Evolutionary conservation across 2,113 vertebrate species (phyloP), one percentile per base, ranked within the genome.

Genomic region (Chaetura pelagica): DNA sequence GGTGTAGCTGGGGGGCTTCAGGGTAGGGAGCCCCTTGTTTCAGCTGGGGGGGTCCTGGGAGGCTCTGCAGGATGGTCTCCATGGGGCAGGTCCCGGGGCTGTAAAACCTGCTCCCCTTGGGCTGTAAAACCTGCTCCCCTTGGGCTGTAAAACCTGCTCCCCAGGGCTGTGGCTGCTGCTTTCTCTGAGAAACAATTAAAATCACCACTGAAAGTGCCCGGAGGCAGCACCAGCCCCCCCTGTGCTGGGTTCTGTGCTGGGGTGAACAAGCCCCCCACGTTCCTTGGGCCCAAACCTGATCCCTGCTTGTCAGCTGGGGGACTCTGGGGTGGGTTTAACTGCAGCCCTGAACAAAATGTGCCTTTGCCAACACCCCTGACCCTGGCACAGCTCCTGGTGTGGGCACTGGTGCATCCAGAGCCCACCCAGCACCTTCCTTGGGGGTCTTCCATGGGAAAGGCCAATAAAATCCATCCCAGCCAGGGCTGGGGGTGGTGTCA

Each of bases 181-280:
- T 96, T 91, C 79, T 94, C 90, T 61, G 92, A 79, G 68, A 62
- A 96, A 87, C 84, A 91, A 94, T 92, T 93, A 90, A 84, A 93
- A 84, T 20, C 12, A 58, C 77, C 90, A 79, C 55, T 24, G 81
- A 62, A 87, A 83, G 7, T 42, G 10, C 38, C 38, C 10, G 35
- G 15, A 89, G 92, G 75, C 61, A 74, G 84, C 83, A 57, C 69
- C 82, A 44, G 51, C 42, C 22, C 32, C 59, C 59, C 87, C n/a
- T 59, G n/a, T 59, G 58, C 35, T 17, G 38, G 78, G 79, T 66
- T 96, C 91, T 84, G 80, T 81, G n/a, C 8, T 48, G 12, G 15
- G 0, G 1, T 12, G 42, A 55, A 9, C 4, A 8, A 68, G 17
- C 15, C 38, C 67, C 48, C 21, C 38, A 38, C 10, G 38, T 63